A percentile compares a stretch with the other conserved stretches of the same genome.
These are phyloP conservation scores for Drosophila pachea DNA, from an alignment of 1,140 invertebrate species.

Conservation along the genomic window DNA sequence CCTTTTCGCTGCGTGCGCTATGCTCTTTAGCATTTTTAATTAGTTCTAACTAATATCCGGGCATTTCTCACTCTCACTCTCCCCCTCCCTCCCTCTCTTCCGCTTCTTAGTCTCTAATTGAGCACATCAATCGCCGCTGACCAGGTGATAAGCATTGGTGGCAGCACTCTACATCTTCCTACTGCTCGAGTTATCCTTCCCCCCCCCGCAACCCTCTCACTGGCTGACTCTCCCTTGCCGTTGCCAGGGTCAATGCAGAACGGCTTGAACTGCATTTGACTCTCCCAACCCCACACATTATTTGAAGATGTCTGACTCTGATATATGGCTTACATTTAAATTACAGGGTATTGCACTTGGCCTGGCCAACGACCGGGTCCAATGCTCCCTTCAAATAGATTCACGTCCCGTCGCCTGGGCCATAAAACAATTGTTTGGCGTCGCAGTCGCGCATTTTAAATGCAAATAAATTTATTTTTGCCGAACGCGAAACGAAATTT, in stretches of 20 bases:
- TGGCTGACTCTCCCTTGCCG: no score
- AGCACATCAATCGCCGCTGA: slow-evolving; percentile 3
- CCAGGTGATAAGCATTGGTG: neutral
- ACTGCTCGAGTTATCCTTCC: no score
- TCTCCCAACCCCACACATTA: slow-evolving; percentile 6
- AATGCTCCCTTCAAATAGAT: slow-evolving; percentile 18
- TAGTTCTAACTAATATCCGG: neutral
- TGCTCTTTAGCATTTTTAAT: neutral
- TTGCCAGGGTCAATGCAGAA: slow-evolving; percentile 7
- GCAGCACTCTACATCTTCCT: no score
- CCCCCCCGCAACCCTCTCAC: no score
- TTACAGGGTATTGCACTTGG: neutral
- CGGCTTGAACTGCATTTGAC: slow-evolving; percentile 28
- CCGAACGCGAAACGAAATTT: slow-evolving; percentile 28
- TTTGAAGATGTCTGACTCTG: slow-evolving; percentile 11
- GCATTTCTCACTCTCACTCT: neutral
- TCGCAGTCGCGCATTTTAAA: slow-evolving; percentile 38
- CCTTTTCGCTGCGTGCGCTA: neutral
- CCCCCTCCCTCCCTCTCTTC: no score
- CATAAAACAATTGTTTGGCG: slow-evolving; percentile 38
- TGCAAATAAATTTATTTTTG: slow-evolving; percentile 46
- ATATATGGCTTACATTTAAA: slow-evolving; percentile 11
- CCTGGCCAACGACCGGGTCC: neutral
- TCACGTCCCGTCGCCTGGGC: slow-evolving; percentile 1
- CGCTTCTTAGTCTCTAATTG: slow-evolving; percentile 6